phyloP scores from a whole-genome alignment of 2,113 vertebrate species.

The Tupaia tana region DNA sequence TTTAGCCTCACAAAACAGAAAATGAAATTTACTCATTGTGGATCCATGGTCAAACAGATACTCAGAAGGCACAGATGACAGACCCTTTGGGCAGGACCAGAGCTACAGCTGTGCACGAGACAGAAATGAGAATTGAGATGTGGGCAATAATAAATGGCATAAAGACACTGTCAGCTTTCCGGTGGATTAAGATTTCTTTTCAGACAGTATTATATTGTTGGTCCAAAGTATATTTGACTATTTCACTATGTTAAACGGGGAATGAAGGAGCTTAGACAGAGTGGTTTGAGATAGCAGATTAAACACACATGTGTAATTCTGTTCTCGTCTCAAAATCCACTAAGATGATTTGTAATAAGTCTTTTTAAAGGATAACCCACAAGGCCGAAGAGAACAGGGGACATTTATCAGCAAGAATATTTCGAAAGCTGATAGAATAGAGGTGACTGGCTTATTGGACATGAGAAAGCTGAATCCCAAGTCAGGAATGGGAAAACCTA shows the following conservation, averaged over 20 bases:
- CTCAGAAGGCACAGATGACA: constrained; percentile 18
- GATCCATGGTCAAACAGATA: constrained; percentile 10
- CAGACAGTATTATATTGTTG: neutral
- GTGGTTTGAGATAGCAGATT: neutral
- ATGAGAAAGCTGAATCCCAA: neutral
- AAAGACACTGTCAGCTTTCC: constrained; percentile 33
- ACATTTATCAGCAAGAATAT: neutral
- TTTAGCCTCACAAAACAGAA: neutral
- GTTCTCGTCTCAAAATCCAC: neutral
- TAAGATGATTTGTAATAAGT: neutral
- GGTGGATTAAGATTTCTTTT: constrained; percentile 36
- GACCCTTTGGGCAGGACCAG: neutral
- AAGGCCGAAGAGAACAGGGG: neutral
- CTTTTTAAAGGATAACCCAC: neutral
- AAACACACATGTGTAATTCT: neutral
- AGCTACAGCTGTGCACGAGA: neutral
- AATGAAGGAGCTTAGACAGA: neutral
- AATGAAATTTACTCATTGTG: neutral
- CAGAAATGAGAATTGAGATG: constrained; percentile 15
- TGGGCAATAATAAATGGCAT: neutral
- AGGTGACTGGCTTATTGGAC: neutral
- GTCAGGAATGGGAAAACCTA: neutral
- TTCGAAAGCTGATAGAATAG: neutral
- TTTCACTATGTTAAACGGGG: constrained; percentile 41
- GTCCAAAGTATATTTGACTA: constrained; percentile 9